Base-by-base conservation (phyloP, 2,797 vertebrate genomes). In the Austrolebias charrua region DNA sequence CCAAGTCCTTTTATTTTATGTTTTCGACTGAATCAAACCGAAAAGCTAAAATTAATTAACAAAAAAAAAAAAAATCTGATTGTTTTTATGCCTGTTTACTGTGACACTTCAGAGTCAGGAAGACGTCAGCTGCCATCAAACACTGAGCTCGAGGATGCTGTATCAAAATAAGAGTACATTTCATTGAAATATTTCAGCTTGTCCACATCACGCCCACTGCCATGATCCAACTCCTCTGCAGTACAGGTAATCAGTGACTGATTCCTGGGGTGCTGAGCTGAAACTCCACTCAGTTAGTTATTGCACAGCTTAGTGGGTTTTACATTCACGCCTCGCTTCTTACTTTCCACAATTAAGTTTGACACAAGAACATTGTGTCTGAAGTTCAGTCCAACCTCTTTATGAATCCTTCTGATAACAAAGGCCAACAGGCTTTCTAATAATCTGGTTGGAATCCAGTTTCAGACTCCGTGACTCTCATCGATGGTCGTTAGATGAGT, bases 191-290 rank as follows among this genome's bases (percentile, higher is more conserved):
- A 40, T 13, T 40, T 40, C 11, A 40, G 38, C 11, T 40, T 40
- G 10, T 24, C 24, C 24, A 24, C 24, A 24, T 3, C 24, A 24
- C 12, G 12, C 10, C 38, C 4, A 9, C 35, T 12, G 38, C 38
- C 13, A 11, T 11, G 12, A 2, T 40, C 38, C 3, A 40, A 13
- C 38, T 13, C 62, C 59, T 57, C 10, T 33, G 51, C 44, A 6
- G 40, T n/a, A n/a, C n/a, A n/a, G n/a, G n/a, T 55, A 74, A 75
- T 78, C 31, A 46, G 62, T 84, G 63, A 86, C 73, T 28, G 3
- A 78, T 51, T 75, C n/a, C 18, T 60, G 9, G 28, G 46, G 44
- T 16, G 24, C 65, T 12, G 8, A 14, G 42, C 18, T 63, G 47
- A 61, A 60, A 35, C 43, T 71, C 24, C 28, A 1, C 45, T 73